A percentile compares a stretch with the other conserved stretches of the same genome.
phyloP scores from a whole-genome alignment of 2,113 vertebrate genomes.

The Ageneiosus marmoratus region DNA sequence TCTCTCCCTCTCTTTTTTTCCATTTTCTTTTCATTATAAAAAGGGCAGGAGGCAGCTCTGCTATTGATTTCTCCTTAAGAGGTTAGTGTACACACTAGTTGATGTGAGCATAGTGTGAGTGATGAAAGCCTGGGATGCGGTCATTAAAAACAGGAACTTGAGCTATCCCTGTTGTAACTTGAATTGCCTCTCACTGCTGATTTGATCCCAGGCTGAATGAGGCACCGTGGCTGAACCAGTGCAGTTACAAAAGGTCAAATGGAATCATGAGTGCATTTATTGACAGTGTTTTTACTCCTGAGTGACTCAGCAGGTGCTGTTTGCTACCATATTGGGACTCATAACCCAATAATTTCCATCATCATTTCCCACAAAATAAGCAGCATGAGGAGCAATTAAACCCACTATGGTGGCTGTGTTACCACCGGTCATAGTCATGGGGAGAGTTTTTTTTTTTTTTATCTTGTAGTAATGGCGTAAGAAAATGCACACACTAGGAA shows the following conservation, averaged over 20 bases:
- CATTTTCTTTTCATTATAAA: background rate
- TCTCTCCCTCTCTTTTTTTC: background rate
- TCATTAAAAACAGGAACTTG: slow-evolving; percentile 22
- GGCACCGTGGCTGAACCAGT: slow-evolving; percentile 29
- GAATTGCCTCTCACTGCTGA: slow-evolving; percentile 12
- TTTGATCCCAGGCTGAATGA: slow-evolving; percentile 25
- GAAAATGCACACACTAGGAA: background rate
- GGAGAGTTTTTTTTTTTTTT: background rate
- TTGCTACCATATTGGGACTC: background rate
- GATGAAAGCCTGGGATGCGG: slow-evolving; percentile 28
- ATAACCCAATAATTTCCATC: slow-evolving; percentile 8
- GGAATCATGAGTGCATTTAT: slow-evolving; percentile 2
- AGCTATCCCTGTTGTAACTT: slow-evolving; percentile 26
- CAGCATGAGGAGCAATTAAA: slow-evolving; percentile 28
- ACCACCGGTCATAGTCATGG: background rate
- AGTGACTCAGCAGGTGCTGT: background rate
- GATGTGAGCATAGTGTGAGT: slow-evolving; percentile 31
- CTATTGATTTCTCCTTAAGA: slow-evolving; percentile 47
- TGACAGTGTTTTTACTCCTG: background rate
- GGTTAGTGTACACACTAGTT: slow-evolving; percentile 12
- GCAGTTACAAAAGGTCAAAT: slow-evolving; percentile 44
- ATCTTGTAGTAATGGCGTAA: background rate
- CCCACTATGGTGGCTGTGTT: background rate
- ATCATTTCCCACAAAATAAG: background rate
- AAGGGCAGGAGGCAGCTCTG: background rate